Percentiles rank a stretch among this genome's conserved stretches.
phyloP scores from a whole-genome alignment of 2,888 invertebrate genomes.

The Zaprionus obscuricornis region DNA sequence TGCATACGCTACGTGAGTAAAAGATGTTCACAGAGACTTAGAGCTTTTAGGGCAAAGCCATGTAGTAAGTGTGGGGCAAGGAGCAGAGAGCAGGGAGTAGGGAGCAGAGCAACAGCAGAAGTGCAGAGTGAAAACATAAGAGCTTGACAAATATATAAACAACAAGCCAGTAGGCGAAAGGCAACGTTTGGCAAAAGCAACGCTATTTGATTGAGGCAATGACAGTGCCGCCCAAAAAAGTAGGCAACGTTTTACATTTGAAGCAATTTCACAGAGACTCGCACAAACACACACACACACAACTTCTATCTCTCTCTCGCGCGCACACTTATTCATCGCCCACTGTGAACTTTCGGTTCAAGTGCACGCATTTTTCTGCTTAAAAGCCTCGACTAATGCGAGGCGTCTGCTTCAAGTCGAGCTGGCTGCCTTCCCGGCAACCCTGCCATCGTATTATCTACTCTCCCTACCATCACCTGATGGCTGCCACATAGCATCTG shows the following conservation, averaged over 20 bases:
- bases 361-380: conserved; percentile 79
- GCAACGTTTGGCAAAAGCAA: conserved; percentile 1
- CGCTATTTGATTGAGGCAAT: conserved; percentile 52
- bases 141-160: conserved; percentile 65
- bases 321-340: too few relatives aligned
- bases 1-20: conserved; percentile 62
- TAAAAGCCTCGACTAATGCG: conserved; percentile 79
- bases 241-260: conserved; percentile 64
- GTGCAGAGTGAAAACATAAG: too few relatives aligned
- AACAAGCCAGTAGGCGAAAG: conserved; percentile 18
- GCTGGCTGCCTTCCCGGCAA: not conserved
- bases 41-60: conserved; percentile 29
- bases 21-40: conserved; percentile 26
- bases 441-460: too few relatives aligned
- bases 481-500: conserved; percentile 45
- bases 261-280: conserved; percentile 35
- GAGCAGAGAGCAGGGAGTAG: not conserved
- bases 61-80: not conserved
- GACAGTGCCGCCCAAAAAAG: conserved; percentile 48
- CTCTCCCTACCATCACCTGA: too few relatives aligned
- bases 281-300: not conserved
- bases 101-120: not conserved
- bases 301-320: not conserved
- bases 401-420: conserved; percentile 49
- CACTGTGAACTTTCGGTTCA: conserved; percentile 34